These are phyloP conservation scores for Epiblema foenella DNA, from an alignment of 2,888 invertebrate species.

Conservation along the genomic window DNA sequence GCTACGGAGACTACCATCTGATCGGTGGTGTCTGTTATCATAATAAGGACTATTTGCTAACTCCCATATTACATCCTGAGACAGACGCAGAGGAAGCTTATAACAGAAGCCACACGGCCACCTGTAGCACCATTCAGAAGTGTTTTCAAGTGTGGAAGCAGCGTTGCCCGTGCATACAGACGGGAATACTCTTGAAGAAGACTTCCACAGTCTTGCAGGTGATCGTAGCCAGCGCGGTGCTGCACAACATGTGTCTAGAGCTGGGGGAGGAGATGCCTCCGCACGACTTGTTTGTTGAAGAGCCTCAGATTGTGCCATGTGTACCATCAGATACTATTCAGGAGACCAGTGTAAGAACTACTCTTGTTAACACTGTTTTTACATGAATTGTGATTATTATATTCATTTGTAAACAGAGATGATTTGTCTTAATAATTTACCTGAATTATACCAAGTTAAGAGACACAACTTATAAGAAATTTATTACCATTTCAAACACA, in stretches of 20 bases:
- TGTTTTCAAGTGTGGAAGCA: neutral
- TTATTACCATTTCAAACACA: no score
- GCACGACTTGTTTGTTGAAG: neutral
- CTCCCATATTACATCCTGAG: neutral
- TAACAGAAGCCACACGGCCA: neutral
- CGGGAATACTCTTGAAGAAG: slow-evolving; percentile 1
- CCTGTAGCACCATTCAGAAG: neutral
- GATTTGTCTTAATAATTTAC: no score
- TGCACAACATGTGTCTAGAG: slow-evolving; percentile 7
- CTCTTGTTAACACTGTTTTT: slow-evolving; percentile 9
- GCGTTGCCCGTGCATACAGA: slow-evolving; percentile 6
- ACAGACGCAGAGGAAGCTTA: slow-evolving; percentile 6
- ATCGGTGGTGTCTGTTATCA: neutral
- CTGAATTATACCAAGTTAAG: no score
- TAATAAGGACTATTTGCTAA: neutral
- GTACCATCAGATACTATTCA: neutral
- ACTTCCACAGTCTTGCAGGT: neutral
- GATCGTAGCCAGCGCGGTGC: slow-evolving; percentile 1
- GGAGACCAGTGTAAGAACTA: neutral
- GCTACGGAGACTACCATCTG: neutral
- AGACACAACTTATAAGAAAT: no score
- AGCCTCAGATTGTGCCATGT: neutral
- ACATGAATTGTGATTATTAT: neutral
- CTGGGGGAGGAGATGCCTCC: neutral
- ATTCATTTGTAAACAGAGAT: neutral